These are phyloP conservation scores for Caenorhabditis sp. DNA, from an alignment of 2,888 invertebrate species.

Conservation along the genomic window DNA sequence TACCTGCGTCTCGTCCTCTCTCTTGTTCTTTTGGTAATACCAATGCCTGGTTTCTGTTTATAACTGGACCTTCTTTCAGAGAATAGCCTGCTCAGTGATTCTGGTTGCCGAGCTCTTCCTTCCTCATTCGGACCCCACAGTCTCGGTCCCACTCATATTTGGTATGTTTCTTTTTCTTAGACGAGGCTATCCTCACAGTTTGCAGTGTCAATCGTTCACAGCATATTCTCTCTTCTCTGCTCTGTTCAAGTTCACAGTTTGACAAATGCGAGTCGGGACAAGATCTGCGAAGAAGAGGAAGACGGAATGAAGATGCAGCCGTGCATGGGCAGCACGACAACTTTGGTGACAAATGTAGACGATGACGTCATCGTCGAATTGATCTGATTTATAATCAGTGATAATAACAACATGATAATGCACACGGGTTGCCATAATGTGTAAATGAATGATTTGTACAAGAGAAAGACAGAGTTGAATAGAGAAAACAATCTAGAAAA, in stretches of 20 bases:
- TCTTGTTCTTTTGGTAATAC: slow-evolving; percentile 37
- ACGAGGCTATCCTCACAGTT: no score
- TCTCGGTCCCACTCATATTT: slow-evolving; percentile 53
- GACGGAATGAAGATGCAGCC: slow-evolving; percentile 32
- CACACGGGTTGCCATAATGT: slow-evolving; percentile 34
- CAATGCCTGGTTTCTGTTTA: no score
- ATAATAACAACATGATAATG: slow-evolving; percentile 1
- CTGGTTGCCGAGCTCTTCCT: slow-evolving; percentile 58
- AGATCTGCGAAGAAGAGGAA: slow-evolving; percentile 24
- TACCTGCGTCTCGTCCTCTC: slow-evolving; percentile 49
- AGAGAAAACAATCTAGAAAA: neutral
- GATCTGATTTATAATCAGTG: slow-evolving; percentile 40
- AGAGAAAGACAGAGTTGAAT: neutral
- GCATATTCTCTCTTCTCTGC: slow-evolving; percentile 38
- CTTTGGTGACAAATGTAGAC: slow-evolving; percentile 58
- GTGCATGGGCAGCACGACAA: slow-evolving; percentile 41
- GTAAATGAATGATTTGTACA: slow-evolving; percentile 31
- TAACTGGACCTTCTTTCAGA: slow-evolving; percentile 31
- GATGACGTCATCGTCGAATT: slow-evolving; percentile 20
- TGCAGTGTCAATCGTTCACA: slow-evolving; percentile 53
- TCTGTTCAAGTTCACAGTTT: slow-evolving; percentile 55
- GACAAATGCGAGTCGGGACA: slow-evolving; percentile 40
- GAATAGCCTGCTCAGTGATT: slow-evolving; percentile 36
- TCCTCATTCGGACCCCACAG: slow-evolving; percentile 56
- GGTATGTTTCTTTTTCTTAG: slow-evolving; percentile 4